Evolutionary conservation across 2,888 invertebrate species (phyloP).

Genomic region (Selenia dentaria): DNA sequence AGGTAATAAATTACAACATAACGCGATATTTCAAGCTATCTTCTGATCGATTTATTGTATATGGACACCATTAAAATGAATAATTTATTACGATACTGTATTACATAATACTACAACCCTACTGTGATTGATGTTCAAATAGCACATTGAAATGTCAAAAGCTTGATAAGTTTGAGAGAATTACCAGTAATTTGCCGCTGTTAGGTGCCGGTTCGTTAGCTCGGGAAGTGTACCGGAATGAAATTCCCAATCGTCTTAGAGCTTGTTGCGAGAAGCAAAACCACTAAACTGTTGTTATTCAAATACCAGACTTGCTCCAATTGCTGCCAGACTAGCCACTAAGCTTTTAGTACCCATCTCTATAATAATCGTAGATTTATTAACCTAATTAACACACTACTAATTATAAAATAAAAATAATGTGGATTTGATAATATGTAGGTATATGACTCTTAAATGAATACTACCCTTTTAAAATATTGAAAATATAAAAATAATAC

Average conservation of each 20-base stretch:
- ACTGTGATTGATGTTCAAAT: conserved; percentile 46
- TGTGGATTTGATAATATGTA: too few relatives aligned
- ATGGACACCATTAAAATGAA: conserved; percentile 16
- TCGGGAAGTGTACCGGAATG: conserved; percentile 80
- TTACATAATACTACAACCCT: conserved; percentile 50
- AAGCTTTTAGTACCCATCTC: too few relatives aligned
- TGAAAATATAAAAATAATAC: too few relatives aligned
- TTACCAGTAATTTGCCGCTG: conserved; percentile 73
- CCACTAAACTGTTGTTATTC: conserved; percentile 35
- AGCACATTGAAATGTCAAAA: conserved; percentile 71
- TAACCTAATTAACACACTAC: too few relatives aligned
- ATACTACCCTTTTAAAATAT: too few relatives aligned
- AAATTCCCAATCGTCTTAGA: conserved; percentile 63
- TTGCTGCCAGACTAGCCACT: conserved; percentile 24
- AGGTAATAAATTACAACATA: conserved; percentile 21
- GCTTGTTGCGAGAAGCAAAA: conserved; percentile 24
- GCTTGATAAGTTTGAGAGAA: conserved; percentile 58
- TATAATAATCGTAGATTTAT: too few relatives aligned
- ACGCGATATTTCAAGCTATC: conserved; percentile 3
- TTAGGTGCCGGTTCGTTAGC: conserved; percentile 71
- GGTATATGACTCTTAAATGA: too few relatives aligned
- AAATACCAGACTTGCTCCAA: conserved; percentile 42
- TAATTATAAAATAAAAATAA: too few relatives aligned
- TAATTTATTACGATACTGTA: conserved; percentile 16
- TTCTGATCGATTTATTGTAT: conserved; percentile 22